A percentile compares a stretch with the other conserved stretches of the same genome.
These are phyloP conservation scores for Acleris cristana DNA, from an alignment of 2,888 invertebrate genomes.

Conservation along the genomic window DNA sequence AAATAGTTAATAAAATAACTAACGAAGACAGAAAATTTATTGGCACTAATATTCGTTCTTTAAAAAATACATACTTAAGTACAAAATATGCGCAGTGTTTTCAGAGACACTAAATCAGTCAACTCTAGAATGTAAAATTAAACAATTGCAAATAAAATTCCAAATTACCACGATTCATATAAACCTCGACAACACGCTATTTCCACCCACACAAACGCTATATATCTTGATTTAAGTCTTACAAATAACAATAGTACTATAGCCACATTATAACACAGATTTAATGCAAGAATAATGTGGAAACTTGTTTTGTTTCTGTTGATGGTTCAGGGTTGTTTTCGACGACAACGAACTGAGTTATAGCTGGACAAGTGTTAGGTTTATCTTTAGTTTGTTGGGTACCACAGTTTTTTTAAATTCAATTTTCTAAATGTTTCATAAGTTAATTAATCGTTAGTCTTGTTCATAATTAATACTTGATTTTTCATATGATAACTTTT, in stretches of 20 bases:
- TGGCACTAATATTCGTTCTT: too few species aligned
- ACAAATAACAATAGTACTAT: conserved; percentile 24
- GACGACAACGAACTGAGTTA: conserved; percentile 12
- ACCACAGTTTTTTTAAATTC: conserved; percentile 2
- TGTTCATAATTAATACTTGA: too few species aligned
- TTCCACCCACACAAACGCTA: conserved; percentile 7
- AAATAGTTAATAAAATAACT: too few species aligned
- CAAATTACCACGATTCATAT: background rate
- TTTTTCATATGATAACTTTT: too few species aligned
- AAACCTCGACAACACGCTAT: conserved; percentile 9
- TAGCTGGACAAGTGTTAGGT: conserved; percentile 7
- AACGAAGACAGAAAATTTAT: too few species aligned
- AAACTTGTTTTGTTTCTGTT: conserved; percentile 8
- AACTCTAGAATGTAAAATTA: background rate
- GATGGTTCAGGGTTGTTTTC: conserved; percentile 3
- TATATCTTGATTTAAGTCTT: conserved; percentile 10
- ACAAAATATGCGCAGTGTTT: too few species aligned
- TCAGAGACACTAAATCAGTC: background rate
- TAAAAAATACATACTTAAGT: too few species aligned
- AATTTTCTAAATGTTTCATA: too few species aligned
- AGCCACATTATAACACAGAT: conserved; percentile 10
- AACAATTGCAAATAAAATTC: background rate
- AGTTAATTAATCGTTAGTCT: too few species aligned
- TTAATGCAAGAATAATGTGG: conserved; percentile 12
- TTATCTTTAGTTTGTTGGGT: background rate